A percentile compares a stretch with the other conserved stretches of the same genome.
phyloP scores from a whole-genome alignment of 2,113 vertebrate species.

The Mellivora capensis region DNA sequence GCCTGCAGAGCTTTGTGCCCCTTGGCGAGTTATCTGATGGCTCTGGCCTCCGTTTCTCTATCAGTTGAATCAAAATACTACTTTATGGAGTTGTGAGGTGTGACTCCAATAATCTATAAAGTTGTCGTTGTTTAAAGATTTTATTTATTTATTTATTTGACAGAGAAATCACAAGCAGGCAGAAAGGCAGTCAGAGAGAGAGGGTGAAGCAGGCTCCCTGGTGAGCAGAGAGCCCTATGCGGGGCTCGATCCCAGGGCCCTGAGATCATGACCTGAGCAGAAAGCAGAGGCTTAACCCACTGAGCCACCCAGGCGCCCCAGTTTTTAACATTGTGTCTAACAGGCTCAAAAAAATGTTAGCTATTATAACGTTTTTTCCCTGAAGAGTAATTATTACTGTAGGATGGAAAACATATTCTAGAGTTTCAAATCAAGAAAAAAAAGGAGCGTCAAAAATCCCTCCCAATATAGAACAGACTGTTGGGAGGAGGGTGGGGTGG shows the following conservation, averaged over 20 bases:
- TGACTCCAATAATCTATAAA: not conserved
- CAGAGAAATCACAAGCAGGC: too few species aligned
- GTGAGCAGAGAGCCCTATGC: too few species aligned
- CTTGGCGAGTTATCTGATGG: not conserved
- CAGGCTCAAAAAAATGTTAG: not conserved
- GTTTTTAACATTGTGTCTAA: not conserved
- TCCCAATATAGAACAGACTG: slow-evolving; percentile 3
- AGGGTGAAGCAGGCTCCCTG: too few species aligned
- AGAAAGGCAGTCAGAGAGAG: too few species aligned
- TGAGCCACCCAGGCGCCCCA: too few species aligned
- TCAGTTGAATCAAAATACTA: not conserved
- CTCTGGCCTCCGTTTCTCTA: not conserved
- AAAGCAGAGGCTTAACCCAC: too few species aligned
- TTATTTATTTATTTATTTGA: too few species aligned
- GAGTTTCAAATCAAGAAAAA: slow-evolving; percentile 51
- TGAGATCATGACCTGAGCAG: too few species aligned
- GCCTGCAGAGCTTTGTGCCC: fast-evolving
- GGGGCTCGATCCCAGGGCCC: too few species aligned
- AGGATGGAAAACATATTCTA: slow-evolving; percentile 36
- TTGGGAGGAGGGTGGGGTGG: not conserved
- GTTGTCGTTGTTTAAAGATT: too few species aligned
- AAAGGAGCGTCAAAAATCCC: not conserved
- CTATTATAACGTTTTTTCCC: not conserved
- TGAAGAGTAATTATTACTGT: slow-evolving; percentile 24
- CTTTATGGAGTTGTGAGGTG: not conserved